These are phyloP conservation scores for Acrocyrtus sp. DNA, from an alignment of 2,888 invertebrate genomes.

Conservation along the genomic window DNA sequence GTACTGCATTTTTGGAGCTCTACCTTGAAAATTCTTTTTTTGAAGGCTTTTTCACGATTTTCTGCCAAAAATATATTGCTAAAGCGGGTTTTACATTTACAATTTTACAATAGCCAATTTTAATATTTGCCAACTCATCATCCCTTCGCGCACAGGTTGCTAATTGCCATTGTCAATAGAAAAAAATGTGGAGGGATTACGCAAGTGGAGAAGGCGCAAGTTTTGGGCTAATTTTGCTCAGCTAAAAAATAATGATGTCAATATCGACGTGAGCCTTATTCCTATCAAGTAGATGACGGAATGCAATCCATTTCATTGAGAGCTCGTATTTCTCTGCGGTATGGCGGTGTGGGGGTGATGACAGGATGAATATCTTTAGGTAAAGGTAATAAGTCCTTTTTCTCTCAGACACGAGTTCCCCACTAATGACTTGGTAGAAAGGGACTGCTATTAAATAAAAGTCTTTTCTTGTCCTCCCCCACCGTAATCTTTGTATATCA, in stretches of 20 bases:
- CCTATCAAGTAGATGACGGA: conserved; percentile 6
- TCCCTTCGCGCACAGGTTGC: not conserved
- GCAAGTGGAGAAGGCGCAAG: conserved; percentile 8
- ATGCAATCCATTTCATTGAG: not conserved
- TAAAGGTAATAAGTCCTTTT: not conserved
- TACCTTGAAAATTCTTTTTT: too few species aligned
- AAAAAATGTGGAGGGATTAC: conserved; percentile 11
- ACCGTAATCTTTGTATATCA: conserved; percentile 44
- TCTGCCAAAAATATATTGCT: too few species aligned
- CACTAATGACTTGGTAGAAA: conserved; percentile 2
- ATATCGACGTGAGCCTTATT: conserved; percentile 20
- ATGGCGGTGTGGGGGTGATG: not conserved
- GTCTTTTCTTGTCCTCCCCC: conserved; percentile 42
- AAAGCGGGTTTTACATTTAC: too few species aligned
- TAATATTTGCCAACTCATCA: too few species aligned
- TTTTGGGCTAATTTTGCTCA: not conserved
- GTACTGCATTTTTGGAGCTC: too few species aligned
- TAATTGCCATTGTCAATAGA: conserved; percentile 40
- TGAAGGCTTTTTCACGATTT: too few species aligned
- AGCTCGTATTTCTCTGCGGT: not conserved
- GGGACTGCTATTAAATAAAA: not conserved
- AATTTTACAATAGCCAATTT: too few species aligned
- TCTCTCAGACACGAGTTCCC: not conserved
- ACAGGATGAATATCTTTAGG: conserved; percentile 13
- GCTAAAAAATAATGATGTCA: conserved; percentile 44